These are phyloP conservation scores for Clarias pachynema DNA, from an alignment of 2,797 vertebrate species.

Conservation along the genomic window DNA sequence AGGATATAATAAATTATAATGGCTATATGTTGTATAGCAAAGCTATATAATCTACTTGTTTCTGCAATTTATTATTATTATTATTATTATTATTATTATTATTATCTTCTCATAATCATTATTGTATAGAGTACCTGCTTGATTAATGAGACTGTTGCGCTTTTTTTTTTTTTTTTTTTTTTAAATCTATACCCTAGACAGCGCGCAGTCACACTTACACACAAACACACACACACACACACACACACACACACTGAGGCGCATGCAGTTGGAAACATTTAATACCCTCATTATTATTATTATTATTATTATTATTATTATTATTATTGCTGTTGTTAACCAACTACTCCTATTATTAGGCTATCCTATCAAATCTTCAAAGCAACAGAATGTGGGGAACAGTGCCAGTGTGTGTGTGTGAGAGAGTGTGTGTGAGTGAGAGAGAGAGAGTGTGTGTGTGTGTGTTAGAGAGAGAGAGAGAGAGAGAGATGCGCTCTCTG, in stretches of 20 bases:
- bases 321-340: background rate
- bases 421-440: conserved; percentile 9
- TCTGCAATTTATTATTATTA: background rate
- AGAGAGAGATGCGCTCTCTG: conserved; percentile 61
- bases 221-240: background rate
- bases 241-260: background rate
- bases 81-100: too few species aligned
- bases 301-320: background rate
- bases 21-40: background rate
- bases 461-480: conserved; percentile 16
- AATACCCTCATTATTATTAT: background rate
- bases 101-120: background rate
- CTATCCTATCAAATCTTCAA: background rate
- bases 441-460: conserved; percentile 4
- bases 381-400: conserved; percentile 9
- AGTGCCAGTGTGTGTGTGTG: background rate
- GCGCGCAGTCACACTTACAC: background rate
- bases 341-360: background rate
- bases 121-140: background rate
- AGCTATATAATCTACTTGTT: background rate
- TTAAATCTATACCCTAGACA: background rate
- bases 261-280: background rate
- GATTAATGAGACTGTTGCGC: background rate
- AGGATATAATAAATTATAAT: background rate
- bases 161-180: too few species aligned